Conservation (phyloP, 2,797 vertebrate species). For the Tamandua tetradactyla region DNA sequence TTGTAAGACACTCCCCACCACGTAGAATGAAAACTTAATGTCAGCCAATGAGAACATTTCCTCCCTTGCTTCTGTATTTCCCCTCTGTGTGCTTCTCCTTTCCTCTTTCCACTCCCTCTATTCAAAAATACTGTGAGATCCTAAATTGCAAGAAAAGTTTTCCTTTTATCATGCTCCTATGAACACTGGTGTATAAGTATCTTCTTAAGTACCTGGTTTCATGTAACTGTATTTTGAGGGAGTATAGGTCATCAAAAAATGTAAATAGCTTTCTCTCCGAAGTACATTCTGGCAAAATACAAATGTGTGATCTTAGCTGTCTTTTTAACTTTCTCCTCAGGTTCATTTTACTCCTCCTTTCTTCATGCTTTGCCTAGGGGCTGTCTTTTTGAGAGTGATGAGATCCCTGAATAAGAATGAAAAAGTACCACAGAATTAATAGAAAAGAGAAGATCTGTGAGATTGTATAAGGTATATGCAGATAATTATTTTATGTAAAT, state of each 20-base stretch:
- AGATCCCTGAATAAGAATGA: neutral
- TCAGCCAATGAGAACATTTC: too few species aligned
- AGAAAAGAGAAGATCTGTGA: neutral
- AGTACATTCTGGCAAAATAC: neutral
- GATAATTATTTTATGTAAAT: constrained; percentile 1
- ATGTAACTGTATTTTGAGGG: neutral
- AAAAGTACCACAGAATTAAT: neutral
- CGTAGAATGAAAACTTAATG: too few species aligned
- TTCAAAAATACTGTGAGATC: too few species aligned
- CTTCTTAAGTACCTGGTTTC: too few species aligned
- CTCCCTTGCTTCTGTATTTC: too few species aligned
- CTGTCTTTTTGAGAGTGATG: neutral
- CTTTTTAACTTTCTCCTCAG: neutral
- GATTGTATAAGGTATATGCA: neutral
- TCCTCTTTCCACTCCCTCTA: too few species aligned
- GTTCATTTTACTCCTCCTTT: neutral
- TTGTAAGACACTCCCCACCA: too few species aligned
- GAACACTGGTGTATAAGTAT: too few species aligned
- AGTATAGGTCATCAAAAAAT: neutral
- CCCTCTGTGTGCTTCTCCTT: too few species aligned
- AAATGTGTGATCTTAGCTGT: neutral
- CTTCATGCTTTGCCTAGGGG: neutral
- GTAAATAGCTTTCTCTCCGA: neutral
- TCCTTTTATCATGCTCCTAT: too few species aligned
- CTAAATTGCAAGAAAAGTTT: too few species aligned